Evolutionary conservation across 2,797 vertebrate species (phyloP), one percentile per base, ranked within the genome.

Genomic region (Cossypha polioptera): DNA sequence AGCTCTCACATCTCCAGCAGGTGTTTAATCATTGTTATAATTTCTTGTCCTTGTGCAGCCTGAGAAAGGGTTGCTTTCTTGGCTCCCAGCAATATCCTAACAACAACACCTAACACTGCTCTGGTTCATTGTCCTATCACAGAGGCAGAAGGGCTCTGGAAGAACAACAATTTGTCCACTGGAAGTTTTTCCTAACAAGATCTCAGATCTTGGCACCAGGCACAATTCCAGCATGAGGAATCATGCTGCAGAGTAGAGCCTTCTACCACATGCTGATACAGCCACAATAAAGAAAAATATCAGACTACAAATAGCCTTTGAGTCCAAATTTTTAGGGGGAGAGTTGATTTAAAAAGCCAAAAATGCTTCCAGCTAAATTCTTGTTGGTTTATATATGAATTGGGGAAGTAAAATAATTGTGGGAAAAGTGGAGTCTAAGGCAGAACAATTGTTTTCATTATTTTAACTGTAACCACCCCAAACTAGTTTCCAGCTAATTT

Each of bases 91-190:
- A 42, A 42, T 42, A 42, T 42, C 40, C 40, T 42, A 16, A 42
- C 16, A 6, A 17, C 15, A 42, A 42, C 86, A 35, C 40, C 88
- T 94, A 92, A 88, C 73, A 66, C 91, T 69, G 13, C 74, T 92
- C 90, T 62, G 75, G 85, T 96, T 90, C 94, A 66, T 16, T 95
- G 95, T 96, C 79, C 94, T 92, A 2, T 63, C 82, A 91, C n/a
- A 96, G 87, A 95, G 81, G 88, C 96, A 96, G 96, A 93, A 25
- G 2, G 78, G 58, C 88, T 92, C 92, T 79, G 83, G 83, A 95
- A 89, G 82, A 69, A 59, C 92, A 83, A 45, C 68, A 58, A 63
- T 90, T 95, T 94, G 84, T 26, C 86, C 92, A 76, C 13, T 78
- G 86, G 95, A 97, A 96, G 58, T 40, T 95, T 92, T 94, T 95